Evolutionary conservation across 2,113 vertebrate genomes (phyloP).

Genomic region (Pholis gunnellus): DNA sequence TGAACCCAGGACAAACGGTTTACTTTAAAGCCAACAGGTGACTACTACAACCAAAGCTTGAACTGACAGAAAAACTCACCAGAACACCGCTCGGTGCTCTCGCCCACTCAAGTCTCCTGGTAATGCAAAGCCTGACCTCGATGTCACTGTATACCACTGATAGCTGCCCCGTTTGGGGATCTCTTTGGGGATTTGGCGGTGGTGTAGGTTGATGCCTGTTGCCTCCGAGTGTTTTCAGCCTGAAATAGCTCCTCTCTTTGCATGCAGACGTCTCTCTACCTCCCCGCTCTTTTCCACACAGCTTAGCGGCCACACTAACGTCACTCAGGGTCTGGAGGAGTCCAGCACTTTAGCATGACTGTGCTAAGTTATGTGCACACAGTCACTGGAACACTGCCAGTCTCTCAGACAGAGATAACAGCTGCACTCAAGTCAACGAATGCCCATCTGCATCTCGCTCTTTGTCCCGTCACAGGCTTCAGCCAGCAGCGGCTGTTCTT

Average conservation of each 20-base stretch:
- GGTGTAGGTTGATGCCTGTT: constrained; percentile 53
- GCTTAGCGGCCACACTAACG: constrained; percentile 43
- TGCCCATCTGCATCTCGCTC: constrained; percentile 50
- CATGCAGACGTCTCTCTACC: constrained; percentile 46
- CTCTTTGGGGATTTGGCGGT: constrained; percentile 58
- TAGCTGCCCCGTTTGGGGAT: constrained; percentile 56
- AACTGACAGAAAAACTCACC: constrained; percentile 38
- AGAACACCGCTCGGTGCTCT: not conserved
- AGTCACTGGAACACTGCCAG: constrained; percentile 47
- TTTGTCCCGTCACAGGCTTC: constrained; percentile 35
- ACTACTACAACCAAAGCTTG: not conserved
- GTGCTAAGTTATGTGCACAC: constrained; percentile 65
- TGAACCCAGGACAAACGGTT: not conserved
- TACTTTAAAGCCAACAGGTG: not conserved
- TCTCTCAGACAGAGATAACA: constrained; percentile 53
- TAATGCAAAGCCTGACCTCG: constrained; percentile 15
- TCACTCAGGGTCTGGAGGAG: constrained; percentile 46
- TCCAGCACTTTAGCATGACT: constrained; percentile 51
- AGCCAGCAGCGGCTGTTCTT: constrained; percentile 6
- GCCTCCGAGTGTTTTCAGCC: constrained; percentile 45
- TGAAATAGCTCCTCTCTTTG: constrained; percentile 68
- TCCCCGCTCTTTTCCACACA: constrained; percentile 46
- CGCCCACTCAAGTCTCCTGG: not conserved
- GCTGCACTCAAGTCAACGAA: constrained; percentile 48
- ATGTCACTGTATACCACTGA: constrained; percentile 13